These are phyloP conservation scores for Tolypeutes matacus DNA, from an alignment of 2,797 vertebrate genomes.

Conservation along the genomic window DNA sequence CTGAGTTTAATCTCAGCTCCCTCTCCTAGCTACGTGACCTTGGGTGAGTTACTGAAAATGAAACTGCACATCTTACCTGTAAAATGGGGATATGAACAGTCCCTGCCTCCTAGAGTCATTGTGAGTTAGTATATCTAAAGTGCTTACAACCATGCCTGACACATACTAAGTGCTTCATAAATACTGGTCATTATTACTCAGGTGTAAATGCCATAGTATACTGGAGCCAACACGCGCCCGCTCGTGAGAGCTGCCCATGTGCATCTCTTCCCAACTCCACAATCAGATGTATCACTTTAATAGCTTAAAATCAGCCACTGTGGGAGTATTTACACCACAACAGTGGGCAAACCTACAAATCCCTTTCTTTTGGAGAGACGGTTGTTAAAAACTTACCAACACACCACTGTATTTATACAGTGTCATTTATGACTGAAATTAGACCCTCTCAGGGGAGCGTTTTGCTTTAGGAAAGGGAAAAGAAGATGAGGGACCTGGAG, in stretches of 20 bases:
- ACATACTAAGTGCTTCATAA: background rate
- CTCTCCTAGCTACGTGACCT: background rate
- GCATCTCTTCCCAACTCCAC: background rate
- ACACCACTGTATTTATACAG: no score
- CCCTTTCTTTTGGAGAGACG: background rate
- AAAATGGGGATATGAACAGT: background rate
- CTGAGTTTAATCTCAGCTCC: background rate
- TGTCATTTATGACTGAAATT: background rate
- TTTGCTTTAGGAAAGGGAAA: background rate
- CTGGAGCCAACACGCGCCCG: background rate
- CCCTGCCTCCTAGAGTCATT: background rate
- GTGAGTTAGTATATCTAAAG: background rate
- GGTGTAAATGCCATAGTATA: background rate
- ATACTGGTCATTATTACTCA: background rate
- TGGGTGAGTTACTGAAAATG: background rate
- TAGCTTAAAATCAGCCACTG: background rate
- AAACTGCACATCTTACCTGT: background rate
- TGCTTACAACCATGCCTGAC: background rate
- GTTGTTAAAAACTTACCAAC: background rate
- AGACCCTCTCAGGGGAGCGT: background rate
- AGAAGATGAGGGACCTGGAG: background rate
- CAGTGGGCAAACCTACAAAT: background rate
- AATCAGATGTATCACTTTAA: background rate
- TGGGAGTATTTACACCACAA: background rate
- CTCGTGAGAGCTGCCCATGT: background rate